Percentiles rank a stretch among this genome's conserved stretches.
Evolutionary conservation across 2,113 vertebrate species (phyloP).

Genomic region (Mobula birostris): DNA sequence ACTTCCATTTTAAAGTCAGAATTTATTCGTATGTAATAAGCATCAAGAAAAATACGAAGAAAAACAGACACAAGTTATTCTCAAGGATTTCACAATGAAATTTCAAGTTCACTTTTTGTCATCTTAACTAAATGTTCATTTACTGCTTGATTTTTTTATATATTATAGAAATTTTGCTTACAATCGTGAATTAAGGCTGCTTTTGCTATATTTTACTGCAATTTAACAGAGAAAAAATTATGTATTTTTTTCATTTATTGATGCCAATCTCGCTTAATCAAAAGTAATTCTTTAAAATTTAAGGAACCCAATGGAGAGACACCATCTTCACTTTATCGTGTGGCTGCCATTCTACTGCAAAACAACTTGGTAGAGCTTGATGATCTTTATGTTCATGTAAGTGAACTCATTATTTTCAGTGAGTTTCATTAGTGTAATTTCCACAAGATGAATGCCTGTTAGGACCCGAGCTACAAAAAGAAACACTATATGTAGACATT

Average conservation of each 20-base stretch:
- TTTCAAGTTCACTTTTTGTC: not conserved
- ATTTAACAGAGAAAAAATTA: not conserved
- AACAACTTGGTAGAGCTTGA: slow-evolving; percentile 92
- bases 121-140: not conserved
- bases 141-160: not conserved
- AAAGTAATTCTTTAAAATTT: slow-evolving; percentile 43
- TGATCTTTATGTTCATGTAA: slow-evolving; percentile 96
- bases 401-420: slow-evolving; percentile 46
- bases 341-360: slow-evolving; percentile 90
- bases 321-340: slow-evolving; percentile 87
- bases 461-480: no score
- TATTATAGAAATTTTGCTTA: not conserved
- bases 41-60: not conserved
- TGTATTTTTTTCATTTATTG: not conserved
- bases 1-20: not conserved
- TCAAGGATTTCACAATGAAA: not conserved
- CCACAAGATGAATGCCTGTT: no score
- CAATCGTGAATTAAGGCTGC: not conserved
- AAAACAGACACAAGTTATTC: not conserved
- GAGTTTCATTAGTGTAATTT: not conserved
- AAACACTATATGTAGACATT: no score
- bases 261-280: not conserved
- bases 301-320: slow-evolving; percentile 96
- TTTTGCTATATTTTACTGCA: not conserved
- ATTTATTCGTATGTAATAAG: not conserved